Conservation (phyloP, 1,140 invertebrate genomes). For the Neodiprion fabricii region DNA sequence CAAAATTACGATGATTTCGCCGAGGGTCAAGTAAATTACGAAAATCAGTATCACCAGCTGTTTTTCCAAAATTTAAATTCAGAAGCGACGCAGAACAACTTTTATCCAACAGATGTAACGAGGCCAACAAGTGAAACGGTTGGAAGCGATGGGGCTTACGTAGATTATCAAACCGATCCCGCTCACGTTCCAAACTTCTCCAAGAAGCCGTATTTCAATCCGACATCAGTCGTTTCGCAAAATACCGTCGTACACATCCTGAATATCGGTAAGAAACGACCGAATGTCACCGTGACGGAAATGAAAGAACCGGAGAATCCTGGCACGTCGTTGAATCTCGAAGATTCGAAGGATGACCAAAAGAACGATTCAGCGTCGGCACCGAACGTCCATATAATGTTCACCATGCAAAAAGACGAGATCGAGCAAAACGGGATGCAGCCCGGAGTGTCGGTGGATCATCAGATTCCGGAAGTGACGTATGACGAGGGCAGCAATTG, state of each 20-base stretch:
- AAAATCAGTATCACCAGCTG: background rate
- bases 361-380: constrained; percentile 26
- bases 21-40: no score
- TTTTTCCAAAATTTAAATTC: background rate
- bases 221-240: constrained; percentile 45
- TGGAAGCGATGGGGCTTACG: background rate
- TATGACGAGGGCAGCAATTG: constrained; percentile 35
- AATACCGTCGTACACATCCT: constrained; percentile 54
- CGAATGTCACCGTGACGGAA: constrained; percentile 37
- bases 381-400: constrained; percentile 55
- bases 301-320: constrained; percentile 22
- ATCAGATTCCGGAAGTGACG: background rate
- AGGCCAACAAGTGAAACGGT: no score
- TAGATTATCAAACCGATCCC: background rate
- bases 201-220: constrained; percentile 17
- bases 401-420: constrained; percentile 43
- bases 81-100: background rate
- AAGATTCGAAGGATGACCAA: background rate
- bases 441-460: constrained; percentile 16
- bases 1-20: no score
- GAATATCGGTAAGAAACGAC: constrained; percentile 40
- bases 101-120: background rate
- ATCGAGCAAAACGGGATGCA: constrained; percentile 10
- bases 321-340: background rate
- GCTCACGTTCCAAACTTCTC: background rate